Base-by-base conservation (phyloP, 2,113 vertebrate genomes). In the Leiothrix lutea region DNA sequence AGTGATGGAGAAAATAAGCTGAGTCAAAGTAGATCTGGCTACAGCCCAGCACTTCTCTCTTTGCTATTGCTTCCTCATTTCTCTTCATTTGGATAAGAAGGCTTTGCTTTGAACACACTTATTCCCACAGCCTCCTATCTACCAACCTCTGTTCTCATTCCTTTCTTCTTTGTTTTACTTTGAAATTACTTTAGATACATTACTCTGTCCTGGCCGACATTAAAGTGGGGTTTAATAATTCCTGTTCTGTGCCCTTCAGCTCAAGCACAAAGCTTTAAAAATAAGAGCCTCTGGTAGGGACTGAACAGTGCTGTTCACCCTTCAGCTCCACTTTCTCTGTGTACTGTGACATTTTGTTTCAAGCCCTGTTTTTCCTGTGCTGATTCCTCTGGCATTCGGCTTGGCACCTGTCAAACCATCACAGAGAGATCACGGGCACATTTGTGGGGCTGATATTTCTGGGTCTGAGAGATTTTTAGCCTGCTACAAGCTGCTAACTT, bases 1-100 rank as follows among this genome's bases (percentile, higher is more conserved):
- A 66, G 80, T 86, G 94, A 96, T 67, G 92, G 74, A 81, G 92
- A 92, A 97, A 97, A 96, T 88, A 80, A 96, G 69, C 77, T 88
- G 94, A 97, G 97, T 94, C 65, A 40, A 97, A 96, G 90, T 10
- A 94, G 88, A 88, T 64, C 83, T 92, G 89, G 58, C 86, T 92
- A 28, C 64, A 88, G 60, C 33, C 71, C 19, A 45, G 50, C 24
- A 15, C 48, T 78, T 36, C 88, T 84, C 66, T 97, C 88, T 89
- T 70, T 65, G 31, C 56, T 57, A 66, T 31, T 84, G 58, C 64
- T 80, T 80, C 88, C 89, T 98, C 95, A 90, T 98, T 97, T 94
- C 96, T 98, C 97, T 97, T 97, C 95, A 94, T 97, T 96, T 96
- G 87, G 87, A 19, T 88, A 79, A 83, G 89, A 95, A 90, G 84